phyloP scores from a whole-genome alignment of 2,797 vertebrate genomes.

The Sphaeramia orbicularis region DNA sequence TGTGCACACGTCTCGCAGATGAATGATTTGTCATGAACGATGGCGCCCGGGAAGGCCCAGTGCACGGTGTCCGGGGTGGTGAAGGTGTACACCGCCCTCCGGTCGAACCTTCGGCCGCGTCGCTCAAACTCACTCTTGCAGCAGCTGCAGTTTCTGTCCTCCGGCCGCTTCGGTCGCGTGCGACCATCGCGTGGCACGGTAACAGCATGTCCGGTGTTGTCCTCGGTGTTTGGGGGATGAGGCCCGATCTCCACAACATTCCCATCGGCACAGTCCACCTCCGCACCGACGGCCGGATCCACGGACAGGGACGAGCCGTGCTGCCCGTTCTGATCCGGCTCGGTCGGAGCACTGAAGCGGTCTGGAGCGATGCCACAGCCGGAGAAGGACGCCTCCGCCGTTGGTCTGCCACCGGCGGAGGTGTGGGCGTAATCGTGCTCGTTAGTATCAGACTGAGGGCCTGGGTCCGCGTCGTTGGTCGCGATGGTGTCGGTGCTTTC shows the following conservation, averaged over 20 bases:
- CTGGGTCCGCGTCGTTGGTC: no score
- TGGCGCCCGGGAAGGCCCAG: conserved; percentile 66
- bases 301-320: no score
- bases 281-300: conserved; percentile 53
- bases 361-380: no score
- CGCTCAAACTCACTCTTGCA: conserved; percentile 68
- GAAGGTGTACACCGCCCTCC: conserved; percentile 76
- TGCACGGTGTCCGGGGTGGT: conserved; percentile 67
- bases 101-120: conserved; percentile 72
- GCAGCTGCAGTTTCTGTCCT: conserved; percentile 62
- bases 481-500: no score
- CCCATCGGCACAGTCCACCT: conserved; percentile 65
- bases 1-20: conserved; percentile 75
- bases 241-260: conserved; percentile 3
- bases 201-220: neutral
- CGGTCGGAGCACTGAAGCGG: no score
- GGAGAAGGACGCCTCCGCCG: no score
- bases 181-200: fast-evolving
- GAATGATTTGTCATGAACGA: conserved; percentile 61
- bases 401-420: no score
- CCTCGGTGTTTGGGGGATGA: neutral
- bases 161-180: conserved; percentile 27
- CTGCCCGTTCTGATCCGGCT: no score
- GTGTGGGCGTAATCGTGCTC: no score
- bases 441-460: no score